Evolutionary conservation across 2,113 vertebrate species (phyloP).

Genomic region (Columba janthina): DNA sequence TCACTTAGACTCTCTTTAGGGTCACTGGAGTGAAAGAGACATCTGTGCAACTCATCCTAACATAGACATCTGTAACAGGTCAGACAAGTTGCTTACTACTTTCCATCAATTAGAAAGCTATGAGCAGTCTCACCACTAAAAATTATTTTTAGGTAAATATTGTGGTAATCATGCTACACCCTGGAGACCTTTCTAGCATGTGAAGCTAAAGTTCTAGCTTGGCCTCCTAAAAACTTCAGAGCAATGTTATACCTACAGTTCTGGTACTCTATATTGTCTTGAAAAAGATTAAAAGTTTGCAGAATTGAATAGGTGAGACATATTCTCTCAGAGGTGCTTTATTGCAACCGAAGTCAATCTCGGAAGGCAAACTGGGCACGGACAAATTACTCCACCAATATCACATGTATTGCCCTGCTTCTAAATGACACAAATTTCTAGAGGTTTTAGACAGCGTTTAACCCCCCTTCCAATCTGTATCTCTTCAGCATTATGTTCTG

Average conservation of each 20-base stretch:
- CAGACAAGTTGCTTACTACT: not conserved
- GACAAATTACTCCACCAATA: not conserved
- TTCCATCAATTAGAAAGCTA: not conserved
- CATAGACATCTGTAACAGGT: not conserved
- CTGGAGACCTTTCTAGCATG: not conserved
- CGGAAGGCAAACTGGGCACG: not conserved
- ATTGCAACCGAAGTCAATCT: not conserved
- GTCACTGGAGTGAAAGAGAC: not conserved
- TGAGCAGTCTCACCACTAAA: not conserved
- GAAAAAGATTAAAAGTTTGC: not conserved
- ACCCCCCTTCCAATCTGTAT: not conserved
- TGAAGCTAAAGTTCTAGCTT: not conserved
- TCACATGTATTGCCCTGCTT: not conserved
- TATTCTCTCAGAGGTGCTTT: not conserved
- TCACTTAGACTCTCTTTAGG: not conserved
- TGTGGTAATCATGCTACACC: not conserved
- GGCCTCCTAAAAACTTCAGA: not conserved
- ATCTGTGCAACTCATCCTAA: not conserved
- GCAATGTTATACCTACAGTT: not conserved
- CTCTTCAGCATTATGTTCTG: not conserved
- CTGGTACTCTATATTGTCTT: not conserved
- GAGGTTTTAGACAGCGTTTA: not conserved
- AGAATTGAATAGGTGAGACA: not conserved
- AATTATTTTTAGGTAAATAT: not conserved
- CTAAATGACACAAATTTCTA: not conserved